Evolutionary conservation across 2,888 invertebrate genomes (phyloP).

Genomic region (Hartigia nigra): DNA sequence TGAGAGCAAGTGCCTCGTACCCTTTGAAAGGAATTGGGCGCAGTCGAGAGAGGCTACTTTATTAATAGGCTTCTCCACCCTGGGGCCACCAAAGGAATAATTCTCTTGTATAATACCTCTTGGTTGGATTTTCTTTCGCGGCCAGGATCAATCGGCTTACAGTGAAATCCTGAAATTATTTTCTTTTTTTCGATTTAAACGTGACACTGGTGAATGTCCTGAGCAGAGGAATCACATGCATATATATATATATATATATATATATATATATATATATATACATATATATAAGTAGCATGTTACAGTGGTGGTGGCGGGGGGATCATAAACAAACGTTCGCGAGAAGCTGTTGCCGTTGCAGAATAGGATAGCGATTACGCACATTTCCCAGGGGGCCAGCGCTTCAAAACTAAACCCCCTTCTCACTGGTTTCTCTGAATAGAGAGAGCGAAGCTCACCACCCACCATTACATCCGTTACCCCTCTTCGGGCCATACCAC

Average conservation of each 20-base stretch:
- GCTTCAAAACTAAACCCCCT: constrained; percentile 39
- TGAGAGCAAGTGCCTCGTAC: not conserved
- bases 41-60: not conserved
- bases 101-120: not conserved
- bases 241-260: not conserved
- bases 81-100: not conserved
- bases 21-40: not conserved
- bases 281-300: not conserved
- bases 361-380: constrained; percentile 61
- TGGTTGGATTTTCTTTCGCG: not conserved
- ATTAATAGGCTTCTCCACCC: not conserved
- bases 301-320: not conserved
- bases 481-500: not conserved
- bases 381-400: constrained; percentile 60
- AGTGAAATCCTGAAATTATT: not conserved
- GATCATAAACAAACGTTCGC: constrained; percentile 42
- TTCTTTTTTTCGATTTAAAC: not conserved
- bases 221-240: not conserved
- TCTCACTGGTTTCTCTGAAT: not conserved
- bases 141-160: not conserved
- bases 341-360: constrained; percentile 45
- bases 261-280: not conserved
- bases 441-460: not conserved
- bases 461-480: not conserved
- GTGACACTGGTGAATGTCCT: not conserved